These are phyloP conservation scores for Archips crataeganus DNA, from an alignment of 2,888 invertebrate genomes.

Conservation along the genomic window DNA sequence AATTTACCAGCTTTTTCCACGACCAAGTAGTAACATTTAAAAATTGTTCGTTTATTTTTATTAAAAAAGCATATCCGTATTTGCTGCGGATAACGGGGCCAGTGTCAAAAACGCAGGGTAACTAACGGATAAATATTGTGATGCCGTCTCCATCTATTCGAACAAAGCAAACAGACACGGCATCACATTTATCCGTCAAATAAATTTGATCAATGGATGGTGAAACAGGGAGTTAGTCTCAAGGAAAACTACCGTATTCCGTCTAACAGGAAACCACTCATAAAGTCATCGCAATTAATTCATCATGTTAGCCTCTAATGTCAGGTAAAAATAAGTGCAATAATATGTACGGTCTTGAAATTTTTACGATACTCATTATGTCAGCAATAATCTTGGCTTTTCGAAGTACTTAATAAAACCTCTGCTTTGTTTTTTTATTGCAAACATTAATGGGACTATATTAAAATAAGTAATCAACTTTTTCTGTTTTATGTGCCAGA, in stretches of 20 bases:
- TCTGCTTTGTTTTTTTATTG: neutral
- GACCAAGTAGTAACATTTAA: no score
- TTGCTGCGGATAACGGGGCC: no score
- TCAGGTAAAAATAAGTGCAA: conserved; percentile 30
- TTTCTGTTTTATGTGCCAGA: neutral
- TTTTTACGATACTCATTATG: conserved; percentile 29
- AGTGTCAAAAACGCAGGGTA: no score
- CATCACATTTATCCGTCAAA: no score
- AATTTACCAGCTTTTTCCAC: no score
- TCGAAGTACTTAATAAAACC: conserved; percentile 10
- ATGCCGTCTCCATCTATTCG: no score
- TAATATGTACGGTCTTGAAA: conserved; percentile 25
- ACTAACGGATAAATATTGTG: no score
- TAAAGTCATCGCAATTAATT: conserved; percentile 25
- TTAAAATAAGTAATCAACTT: neutral
- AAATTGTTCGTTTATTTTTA: no score
- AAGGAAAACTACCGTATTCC: neutral
- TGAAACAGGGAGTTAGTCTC: no score
- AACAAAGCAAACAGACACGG: no score
- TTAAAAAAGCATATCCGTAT: no score
- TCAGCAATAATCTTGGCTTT: conserved; percentile 5
- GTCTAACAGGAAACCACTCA: conserved; percentile 12
- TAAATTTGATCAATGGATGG: no score
- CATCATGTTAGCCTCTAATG: conserved; percentile 25
- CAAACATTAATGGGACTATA: neutral